These are phyloP conservation scores for Mormoops blainvillei DNA, from an alignment of 2,113 vertebrate species.

Conservation along the genomic window DNA sequence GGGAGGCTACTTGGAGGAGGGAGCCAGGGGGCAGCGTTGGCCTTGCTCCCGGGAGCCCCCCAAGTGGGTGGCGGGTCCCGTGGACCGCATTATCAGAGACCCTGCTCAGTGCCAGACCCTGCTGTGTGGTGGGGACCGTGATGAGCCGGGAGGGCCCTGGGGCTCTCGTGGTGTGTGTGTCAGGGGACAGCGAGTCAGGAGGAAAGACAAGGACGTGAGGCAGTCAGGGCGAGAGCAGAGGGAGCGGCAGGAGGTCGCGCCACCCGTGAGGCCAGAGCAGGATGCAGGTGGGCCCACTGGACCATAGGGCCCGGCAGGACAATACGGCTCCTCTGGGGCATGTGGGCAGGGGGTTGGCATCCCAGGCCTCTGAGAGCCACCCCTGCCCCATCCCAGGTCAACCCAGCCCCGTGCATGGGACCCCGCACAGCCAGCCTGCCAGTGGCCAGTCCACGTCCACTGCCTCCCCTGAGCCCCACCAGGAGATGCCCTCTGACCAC, in stretches of 20 bases:
- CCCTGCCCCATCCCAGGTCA: not conserved
- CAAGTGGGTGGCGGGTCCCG: accelerated
- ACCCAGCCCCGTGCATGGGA: not conserved
- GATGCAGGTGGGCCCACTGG: not conserved
- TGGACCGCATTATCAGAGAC: accelerated
- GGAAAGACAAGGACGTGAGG: not conserved
- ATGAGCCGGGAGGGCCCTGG: not conserved
- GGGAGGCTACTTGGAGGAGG: not conserved
- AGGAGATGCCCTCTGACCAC: accelerated
- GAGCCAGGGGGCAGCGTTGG: no score
- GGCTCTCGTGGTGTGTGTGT: not conserved
- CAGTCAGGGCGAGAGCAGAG: not conserved
- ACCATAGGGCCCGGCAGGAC: not conserved
- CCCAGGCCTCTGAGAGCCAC: not conserved
- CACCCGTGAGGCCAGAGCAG: not conserved
- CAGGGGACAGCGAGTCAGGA: no score
- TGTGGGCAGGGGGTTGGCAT: accelerated
- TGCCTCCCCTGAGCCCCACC: not conserved
- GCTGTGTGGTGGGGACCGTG: not conserved
- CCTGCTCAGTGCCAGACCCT: not conserved
- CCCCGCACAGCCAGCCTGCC: no score
- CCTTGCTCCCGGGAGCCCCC: not conserved
- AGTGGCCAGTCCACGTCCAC: not conserved
- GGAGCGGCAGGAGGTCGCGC: not conserved
- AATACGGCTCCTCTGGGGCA: accelerated